Evolutionary conservation across 2,888 invertebrate species (phyloP).

Genomic region (Odontocolon sp.): DNA sequence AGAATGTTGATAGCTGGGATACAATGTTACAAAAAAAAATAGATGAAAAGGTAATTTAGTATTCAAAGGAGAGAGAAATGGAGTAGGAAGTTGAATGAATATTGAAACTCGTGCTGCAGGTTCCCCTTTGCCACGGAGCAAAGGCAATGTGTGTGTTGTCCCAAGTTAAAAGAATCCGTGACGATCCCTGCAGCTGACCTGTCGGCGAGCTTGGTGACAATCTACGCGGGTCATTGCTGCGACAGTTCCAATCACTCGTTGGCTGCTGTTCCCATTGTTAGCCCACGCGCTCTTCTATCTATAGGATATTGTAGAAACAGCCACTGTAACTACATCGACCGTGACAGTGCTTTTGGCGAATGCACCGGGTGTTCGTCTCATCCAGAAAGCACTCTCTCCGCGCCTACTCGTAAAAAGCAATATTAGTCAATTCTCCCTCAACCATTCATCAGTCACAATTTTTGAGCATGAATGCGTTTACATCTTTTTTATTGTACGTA

Average conservation of each 20-base stretch:
- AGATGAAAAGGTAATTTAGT: neutral
- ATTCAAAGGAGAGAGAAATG: neutral
- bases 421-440: too few species aligned
- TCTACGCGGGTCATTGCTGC: constrained; percentile 2
- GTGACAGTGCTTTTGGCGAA: constrained; percentile 23
- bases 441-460: too few species aligned
- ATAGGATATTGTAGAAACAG: neutral
- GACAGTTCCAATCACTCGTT: constrained; percentile 56
- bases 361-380: constrained; percentile 12
- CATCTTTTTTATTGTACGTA: too few species aligned
- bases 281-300: constrained; percentile 47
- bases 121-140: neutral
- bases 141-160: neutral
- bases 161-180: constrained; percentile 10
- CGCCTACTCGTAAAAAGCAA: neutral
- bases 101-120: neutral
- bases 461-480: too few species aligned
- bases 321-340: constrained; percentile 28
- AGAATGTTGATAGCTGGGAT: neutral
- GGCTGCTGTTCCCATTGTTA: constrained; percentile 47
- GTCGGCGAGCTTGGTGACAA: constrained; percentile 28
- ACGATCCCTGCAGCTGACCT: constrained; percentile 49
- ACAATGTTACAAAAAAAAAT: neutral
- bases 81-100: neutral
- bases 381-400: neutral